Evolutionary conservation across 2,113 vertebrate species (phyloP).

Genomic region (Edolisoma coerulescens): DNA sequence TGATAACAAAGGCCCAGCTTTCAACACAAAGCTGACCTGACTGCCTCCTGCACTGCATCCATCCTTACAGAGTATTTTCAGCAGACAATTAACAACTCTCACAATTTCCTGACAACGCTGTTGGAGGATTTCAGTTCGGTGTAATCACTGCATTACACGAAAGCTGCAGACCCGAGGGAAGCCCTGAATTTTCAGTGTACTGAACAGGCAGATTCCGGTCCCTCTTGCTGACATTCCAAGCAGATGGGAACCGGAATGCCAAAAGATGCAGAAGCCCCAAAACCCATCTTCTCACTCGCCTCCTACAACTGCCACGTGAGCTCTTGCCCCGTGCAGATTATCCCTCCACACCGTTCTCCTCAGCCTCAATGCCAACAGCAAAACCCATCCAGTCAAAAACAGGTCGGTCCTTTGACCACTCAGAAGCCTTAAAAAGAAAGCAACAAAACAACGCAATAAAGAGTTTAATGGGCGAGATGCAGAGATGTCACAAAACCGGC

Average conservation of each 20-base stretch:
- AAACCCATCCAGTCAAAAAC: background rate
- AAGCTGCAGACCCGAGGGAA: background rate
- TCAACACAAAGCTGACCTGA: background rate
- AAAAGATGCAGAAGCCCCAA: background rate
- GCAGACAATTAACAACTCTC: background rate
- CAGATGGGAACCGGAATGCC: background rate
- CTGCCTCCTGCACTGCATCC: background rate
- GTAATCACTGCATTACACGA: background rate
- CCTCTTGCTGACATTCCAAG: background rate
- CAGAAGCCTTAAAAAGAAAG: background rate
- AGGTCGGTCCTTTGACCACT: background rate
- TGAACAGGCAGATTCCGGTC: background rate
- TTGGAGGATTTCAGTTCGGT: background rate
- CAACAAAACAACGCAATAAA: background rate
- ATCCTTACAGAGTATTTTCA: background rate
- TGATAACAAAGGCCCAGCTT: background rate
- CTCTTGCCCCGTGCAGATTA: background rate
- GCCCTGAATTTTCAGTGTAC: background rate
- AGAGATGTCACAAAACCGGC: background rate
- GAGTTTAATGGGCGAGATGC: rapidly evolving
- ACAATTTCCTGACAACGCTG: rapidly evolving
- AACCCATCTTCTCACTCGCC: background rate
- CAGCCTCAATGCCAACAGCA: background rate
- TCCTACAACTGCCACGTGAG: background rate
- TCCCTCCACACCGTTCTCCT: background rate